phyloP scores from a whole-genome alignment of 2,113 vertebrate genomes.

The Pelecanoides urinatrix region DNA sequence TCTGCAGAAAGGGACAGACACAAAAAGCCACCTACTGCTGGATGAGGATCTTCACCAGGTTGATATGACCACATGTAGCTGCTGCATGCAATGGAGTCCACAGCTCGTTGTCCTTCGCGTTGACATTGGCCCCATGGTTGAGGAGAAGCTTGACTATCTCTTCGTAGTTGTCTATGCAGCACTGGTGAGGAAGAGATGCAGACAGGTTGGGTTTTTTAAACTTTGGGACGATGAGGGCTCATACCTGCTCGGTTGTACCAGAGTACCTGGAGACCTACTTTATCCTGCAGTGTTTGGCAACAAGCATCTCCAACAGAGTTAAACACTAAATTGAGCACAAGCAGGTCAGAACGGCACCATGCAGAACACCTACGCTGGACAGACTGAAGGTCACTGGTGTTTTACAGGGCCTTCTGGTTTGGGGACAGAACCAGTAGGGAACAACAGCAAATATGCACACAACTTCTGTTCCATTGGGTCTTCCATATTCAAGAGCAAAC shows the following conservation, averaged over 20 bases:
- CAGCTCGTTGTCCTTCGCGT: constrained; percentile 94
- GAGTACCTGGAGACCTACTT: background rate
- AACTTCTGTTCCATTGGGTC: background rate
- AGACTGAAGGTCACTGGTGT: background rate
- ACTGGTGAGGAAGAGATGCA: constrained; percentile 72
- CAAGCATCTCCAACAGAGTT: background rate
- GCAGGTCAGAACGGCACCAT: background rate
- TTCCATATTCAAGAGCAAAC: constrained; percentile 20
- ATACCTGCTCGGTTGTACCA: background rate
- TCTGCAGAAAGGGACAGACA: background rate
- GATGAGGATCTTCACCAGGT: constrained; percentile 93
- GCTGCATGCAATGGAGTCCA: constrained; percentile 96
- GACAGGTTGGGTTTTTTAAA: background rate
- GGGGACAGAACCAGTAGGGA: background rate
- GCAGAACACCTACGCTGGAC: background rate
- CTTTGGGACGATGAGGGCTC: background rate
- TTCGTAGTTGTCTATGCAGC: constrained; percentile 98
- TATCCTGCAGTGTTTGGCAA: background rate
- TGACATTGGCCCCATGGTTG: constrained; percentile 87
- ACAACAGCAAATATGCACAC: background rate
- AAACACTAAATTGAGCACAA: background rate
- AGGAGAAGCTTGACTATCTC: constrained; percentile 93
- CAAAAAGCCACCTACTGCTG: constrained; percentile 82
- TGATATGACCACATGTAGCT: constrained; percentile 92
- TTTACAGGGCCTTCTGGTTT: background rate